Percentiles rank a stretch among this genome's conserved stretches.
Conservation (phyloP, 1,140 invertebrate species). For the Trichoplusia ni region DNA sequence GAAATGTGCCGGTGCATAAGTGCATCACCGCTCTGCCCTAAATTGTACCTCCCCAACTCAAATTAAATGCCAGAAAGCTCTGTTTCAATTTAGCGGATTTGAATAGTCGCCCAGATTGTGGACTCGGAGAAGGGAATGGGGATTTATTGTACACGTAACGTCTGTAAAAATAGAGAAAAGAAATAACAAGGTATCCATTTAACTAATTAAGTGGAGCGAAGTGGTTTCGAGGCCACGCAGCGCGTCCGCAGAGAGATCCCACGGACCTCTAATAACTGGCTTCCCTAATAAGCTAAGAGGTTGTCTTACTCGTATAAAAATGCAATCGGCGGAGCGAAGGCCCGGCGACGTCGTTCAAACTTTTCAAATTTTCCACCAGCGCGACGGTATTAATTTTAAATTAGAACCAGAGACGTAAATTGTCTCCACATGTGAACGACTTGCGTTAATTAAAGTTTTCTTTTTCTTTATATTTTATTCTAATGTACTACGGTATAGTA, state of each 20-base stretch:
- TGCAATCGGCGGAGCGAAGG: slow-evolving; percentile 68
- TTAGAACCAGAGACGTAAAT: slow-evolving; percentile 63
- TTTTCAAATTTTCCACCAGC: slow-evolving; percentile 78
- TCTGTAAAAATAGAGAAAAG: slow-evolving; percentile 51
- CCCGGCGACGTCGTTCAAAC: slow-evolving; percentile 69
- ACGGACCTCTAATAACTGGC: slow-evolving; percentile 68
- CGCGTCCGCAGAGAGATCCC: slow-evolving; percentile 61
- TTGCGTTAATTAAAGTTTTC: slow-evolving; percentile 60
- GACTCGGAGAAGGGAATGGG: slow-evolving; percentile 46
- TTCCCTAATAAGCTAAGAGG: slow-evolving; percentile 78
- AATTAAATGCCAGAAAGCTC: slow-evolving; percentile 67
- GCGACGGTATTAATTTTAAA: slow-evolving; percentile 73
- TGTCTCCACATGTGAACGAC: slow-evolving; percentile 64
- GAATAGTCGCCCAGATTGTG: slow-evolving; percentile 49
- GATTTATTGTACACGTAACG: slow-evolving; percentile 53
- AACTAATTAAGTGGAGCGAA: slow-evolving; percentile 72
- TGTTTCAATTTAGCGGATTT: slow-evolving; percentile 65
- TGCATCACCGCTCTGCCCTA: slow-evolving; percentile 66
- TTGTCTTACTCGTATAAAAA: slow-evolving; percentile 76
- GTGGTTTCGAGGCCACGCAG: slow-evolving; percentile 53
- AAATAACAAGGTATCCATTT: slow-evolving; percentile 64
- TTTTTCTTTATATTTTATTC: slow-evolving; percentile 34
- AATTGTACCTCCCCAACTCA: slow-evolving; percentile 63
- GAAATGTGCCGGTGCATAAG: slow-evolving; percentile 76
- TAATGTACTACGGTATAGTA: slow-evolving; percentile 9